A percentile compares a stretch with the other conserved stretches of the same genome.
Conservation (phyloP, 2,797 vertebrate genomes). For the Diceros bicornis region DNA sequence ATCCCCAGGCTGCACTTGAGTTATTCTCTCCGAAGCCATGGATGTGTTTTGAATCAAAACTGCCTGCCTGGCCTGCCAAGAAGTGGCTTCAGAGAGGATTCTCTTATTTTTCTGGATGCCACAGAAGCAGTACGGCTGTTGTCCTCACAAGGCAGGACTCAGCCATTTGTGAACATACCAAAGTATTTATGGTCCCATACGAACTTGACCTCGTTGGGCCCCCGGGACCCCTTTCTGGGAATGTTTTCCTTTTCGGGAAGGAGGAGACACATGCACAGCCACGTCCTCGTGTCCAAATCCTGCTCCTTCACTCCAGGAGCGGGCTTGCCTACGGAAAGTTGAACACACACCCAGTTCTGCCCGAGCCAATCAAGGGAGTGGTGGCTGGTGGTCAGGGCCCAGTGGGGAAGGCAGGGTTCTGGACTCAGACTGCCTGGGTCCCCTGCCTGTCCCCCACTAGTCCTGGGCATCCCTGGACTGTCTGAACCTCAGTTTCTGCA, state of each 20-base stretch:
- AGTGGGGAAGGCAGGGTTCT: fast-evolving
- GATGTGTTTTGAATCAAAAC: constrained; percentile 53
- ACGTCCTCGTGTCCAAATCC: fast-evolving
- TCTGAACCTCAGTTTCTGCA: not conserved
- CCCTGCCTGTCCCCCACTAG: fast-evolving
- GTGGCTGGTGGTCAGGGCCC: not conserved
- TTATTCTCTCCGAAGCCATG: not conserved
- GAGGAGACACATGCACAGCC: not conserved
- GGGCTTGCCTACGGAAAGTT: too few relatives aligned
- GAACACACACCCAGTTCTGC: fast-evolving
- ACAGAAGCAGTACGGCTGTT: fast-evolving
- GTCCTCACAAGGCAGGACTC: not conserved
- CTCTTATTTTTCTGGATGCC: not conserved
- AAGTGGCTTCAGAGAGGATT: not conserved
- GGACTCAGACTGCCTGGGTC: fast-evolving
- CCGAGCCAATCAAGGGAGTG: fast-evolving
- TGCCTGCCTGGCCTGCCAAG: constrained; percentile 13
- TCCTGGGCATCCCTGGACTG: not conserved
- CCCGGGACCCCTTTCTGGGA: fast-evolving
- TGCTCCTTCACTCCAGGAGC: fast-evolving
- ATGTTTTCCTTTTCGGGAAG: not conserved
- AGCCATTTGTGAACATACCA: fast-evolving
- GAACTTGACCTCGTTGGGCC: fast-evolving
- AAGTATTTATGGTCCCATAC: fast-evolving
- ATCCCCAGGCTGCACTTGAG: not conserved